Evolutionary conservation across 2,797 vertebrate genomes (phyloP).

Genomic region (Urosaurus nigricauda): DNA sequence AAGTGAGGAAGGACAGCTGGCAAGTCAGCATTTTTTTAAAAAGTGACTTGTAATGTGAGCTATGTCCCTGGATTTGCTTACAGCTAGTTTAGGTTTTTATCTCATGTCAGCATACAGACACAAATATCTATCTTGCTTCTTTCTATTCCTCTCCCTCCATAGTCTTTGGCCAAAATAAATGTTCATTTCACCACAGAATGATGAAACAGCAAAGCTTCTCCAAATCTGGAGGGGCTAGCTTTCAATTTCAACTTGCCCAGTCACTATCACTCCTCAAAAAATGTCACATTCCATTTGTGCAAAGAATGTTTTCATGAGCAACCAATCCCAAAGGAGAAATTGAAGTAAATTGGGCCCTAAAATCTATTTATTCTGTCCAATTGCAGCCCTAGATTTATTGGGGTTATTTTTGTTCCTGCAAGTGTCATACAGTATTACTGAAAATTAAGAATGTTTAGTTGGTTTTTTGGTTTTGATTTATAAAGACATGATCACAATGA

Average conservation of each 20-base stretch:
- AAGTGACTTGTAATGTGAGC: conserved; percentile 39
- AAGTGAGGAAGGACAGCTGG: neutral
- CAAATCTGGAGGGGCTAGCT: conserved; percentile 46
- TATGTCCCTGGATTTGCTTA: conserved; percentile 54
- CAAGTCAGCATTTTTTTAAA: conserved; percentile 25
- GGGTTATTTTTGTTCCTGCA: neutral
- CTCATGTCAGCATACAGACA: conserved; percentile 62
- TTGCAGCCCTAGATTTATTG: conserved; percentile 46
- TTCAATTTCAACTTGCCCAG: conserved; percentile 68
- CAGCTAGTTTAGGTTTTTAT: conserved; percentile 59
- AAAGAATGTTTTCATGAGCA: conserved; percentile 51
- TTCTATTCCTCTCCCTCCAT: neutral
- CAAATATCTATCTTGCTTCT: conserved; percentile 54
- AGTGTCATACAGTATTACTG: conserved; percentile 10
- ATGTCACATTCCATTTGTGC: conserved; percentile 72
- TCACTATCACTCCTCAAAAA: conserved; percentile 63
- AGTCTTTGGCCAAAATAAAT: conserved; percentile 53
- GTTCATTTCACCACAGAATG: conserved; percentile 50
- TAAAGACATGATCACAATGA: conserved; percentile 6
- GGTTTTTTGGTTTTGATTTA: conserved; percentile 27
- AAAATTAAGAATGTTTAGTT: neutral
- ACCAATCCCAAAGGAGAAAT: conserved; percentile 43
- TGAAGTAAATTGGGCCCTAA: conserved; percentile 53
- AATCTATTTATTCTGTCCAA: conserved; percentile 59
- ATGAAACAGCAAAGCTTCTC: conserved; percentile 48